Conservation (phyloP, 1,140 invertebrate genomes). For the Conus betulinus region DNA sequence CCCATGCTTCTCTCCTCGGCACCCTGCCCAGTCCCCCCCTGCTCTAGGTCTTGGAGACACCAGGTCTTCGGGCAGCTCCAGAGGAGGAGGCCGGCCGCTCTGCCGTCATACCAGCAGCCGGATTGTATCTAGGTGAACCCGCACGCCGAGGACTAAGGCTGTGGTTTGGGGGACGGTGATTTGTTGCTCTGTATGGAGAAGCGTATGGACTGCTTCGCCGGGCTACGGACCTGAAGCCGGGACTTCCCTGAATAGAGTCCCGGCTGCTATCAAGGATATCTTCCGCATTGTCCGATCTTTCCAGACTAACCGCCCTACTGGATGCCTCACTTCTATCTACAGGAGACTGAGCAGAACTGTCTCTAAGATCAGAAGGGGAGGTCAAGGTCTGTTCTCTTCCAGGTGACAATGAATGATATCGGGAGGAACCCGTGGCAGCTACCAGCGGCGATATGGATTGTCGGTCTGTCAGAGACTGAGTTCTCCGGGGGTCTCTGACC, state of each 20-base stretch:
- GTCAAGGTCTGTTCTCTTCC: not conserved
- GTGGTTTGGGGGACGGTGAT: not conserved
- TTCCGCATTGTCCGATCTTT: not conserved
- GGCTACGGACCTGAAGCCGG: not conserved
- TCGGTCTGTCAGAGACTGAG: constrained; percentile 2
- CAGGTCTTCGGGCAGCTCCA: constrained; percentile 12
- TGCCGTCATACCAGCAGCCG: not conserved
- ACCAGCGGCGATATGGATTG: not conserved
- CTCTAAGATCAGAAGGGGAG: not conserved
- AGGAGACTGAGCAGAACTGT: not conserved
- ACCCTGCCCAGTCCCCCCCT: constrained; percentile 37
- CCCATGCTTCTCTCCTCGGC: constrained; percentile 32
- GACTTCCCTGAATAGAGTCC: not conserved
- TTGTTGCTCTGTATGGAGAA: constrained; percentile 10
- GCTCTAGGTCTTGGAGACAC: not conserved
- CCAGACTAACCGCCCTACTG: not conserved
- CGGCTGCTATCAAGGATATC: not conserved
- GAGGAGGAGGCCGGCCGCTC: constrained; percentile 19
- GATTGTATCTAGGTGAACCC: not conserved
- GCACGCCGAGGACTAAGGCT: not conserved
- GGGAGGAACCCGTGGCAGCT: not conserved
- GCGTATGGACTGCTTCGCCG: not conserved
- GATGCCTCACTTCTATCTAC: not conserved
- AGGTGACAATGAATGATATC: constrained; percentile 8
- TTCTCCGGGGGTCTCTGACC: not conserved